A percentile compares a stretch with the other conserved stretches of the same genome.
These are phyloP conservation scores for Alaudala cheleensis DNA, from an alignment of 2,113 vertebrate genomes.

Conservation along the genomic window DNA sequence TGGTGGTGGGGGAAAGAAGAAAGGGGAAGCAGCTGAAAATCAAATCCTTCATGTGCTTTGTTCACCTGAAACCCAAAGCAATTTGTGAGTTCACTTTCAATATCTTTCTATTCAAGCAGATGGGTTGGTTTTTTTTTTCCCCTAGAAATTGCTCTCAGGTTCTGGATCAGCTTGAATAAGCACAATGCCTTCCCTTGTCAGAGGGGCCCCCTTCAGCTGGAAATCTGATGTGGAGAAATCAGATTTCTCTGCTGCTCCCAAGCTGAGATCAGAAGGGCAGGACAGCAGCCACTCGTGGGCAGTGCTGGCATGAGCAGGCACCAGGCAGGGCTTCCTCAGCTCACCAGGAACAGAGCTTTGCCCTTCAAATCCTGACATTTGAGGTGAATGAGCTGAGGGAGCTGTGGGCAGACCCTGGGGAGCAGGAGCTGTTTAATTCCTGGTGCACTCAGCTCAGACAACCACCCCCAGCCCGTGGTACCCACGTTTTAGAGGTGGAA, in stretches of 20 bases:
- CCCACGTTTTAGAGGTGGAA: neutral
- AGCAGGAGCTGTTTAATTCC: neutral
- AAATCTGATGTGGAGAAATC: slow-evolving; percentile 18
- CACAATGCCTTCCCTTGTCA: slow-evolving; percentile 1
- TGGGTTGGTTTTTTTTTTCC: neutral
- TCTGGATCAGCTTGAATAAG: slow-evolving; percentile 39
- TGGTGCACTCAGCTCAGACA: neutral
- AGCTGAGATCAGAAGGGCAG: neutral
- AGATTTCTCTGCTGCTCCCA: neutral
- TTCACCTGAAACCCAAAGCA: neutral
- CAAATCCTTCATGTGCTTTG: neutral
- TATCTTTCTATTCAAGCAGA: neutral
- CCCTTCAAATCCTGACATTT: neutral
- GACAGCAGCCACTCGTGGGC: fast-evolving
- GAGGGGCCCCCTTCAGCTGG: neutral
- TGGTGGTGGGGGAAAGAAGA: neutral
- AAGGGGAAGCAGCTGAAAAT: neutral
- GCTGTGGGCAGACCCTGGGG: neutral
- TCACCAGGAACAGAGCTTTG: neutral
- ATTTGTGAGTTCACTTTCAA: neutral
- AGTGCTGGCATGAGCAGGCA: fast-evolving
- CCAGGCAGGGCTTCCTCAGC: neutral
- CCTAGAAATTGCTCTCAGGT: slow-evolving; percentile 5
- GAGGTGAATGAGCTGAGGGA: neutral
- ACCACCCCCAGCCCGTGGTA: neutral